phyloP scores from a whole-genome alignment of 2,113 vertebrate species.

The Thryonomys swinderianus region DNA sequence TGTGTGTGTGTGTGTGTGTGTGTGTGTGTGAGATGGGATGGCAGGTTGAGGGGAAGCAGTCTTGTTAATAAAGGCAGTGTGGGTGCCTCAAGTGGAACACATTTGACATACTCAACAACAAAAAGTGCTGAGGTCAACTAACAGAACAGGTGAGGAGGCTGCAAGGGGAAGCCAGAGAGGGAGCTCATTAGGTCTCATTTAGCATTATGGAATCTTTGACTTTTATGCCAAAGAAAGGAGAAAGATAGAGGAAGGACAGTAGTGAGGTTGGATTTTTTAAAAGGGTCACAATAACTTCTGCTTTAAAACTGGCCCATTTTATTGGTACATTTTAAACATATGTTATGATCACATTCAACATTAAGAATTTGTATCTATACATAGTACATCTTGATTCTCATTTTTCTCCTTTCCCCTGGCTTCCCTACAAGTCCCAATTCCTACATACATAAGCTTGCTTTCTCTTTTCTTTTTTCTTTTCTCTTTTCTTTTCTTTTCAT shows the following conservation, averaged over 20 bases:
- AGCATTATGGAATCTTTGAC: background rate
- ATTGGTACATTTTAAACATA: no score
- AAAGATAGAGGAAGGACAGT: background rate
- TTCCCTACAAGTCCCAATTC: no score
- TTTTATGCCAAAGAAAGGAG: background rate
- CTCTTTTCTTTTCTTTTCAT: no score
- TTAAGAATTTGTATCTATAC: no score
- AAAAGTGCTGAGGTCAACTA: background rate
- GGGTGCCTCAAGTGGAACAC: background rate
- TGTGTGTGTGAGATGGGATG: background rate
- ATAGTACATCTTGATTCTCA: no score
- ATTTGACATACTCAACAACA: background rate
- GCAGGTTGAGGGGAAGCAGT: background rate
- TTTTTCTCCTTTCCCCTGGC: no score
- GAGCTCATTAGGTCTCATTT: background rate
- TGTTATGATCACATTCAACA: no score
- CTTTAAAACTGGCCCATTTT: background rate
- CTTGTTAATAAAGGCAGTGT: background rate
- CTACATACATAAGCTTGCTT: no score
- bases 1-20: no score
- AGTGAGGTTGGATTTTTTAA: background rate
- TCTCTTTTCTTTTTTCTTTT: no score
- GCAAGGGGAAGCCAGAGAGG: background rate
- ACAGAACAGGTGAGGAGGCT: background rate
- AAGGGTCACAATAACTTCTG: background rate